These are phyloP conservation scores for Melierax canorus DNA, from an alignment of 2,113 vertebrate species.

Conservation along the genomic window DNA sequence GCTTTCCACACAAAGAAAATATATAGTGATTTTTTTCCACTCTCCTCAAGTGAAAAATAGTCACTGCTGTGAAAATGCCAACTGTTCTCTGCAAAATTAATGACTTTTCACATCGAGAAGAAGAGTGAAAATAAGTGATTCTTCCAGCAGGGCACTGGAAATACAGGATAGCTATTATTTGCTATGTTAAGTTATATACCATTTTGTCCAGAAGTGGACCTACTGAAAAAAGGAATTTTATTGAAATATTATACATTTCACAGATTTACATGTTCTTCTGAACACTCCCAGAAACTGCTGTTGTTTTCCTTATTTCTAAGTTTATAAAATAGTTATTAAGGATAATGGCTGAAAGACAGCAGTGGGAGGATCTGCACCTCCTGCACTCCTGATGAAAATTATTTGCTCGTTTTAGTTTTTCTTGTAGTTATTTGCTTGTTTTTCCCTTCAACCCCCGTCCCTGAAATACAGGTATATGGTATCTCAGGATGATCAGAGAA, in stretches of 20 bases:
- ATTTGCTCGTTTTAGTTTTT: neutral
- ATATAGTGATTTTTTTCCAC: neutral
- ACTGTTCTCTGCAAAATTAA: constrained; percentile 21
- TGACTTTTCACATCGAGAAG: constrained; percentile 17
- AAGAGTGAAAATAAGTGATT: constrained; percentile 40
- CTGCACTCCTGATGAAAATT: neutral
- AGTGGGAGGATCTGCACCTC: neutral
- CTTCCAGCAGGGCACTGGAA: neutral
- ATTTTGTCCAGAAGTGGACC: neutral
- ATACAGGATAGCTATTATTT: neutral
- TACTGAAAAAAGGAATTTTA: neutral
- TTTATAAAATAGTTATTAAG: neutral
- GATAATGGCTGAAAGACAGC: neutral
- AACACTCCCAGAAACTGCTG: neutral
- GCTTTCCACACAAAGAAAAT: constrained; percentile 28
- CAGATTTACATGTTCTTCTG: neutral
- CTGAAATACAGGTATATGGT: neutral
- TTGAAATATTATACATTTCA: neutral
- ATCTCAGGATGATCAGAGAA: neutral
- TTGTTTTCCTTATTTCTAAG: neutral
- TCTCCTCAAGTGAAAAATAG: constrained; percentile 35
- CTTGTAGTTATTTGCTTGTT: neutral
- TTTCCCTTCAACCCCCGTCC: neutral
- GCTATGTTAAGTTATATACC: neutral
- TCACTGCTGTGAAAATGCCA: constrained; percentile 46